A percentile compares a stretch with the other conserved stretches of the same genome.
These are phyloP conservation scores for Gymnopithys bicolor DNA, from an alignment of 2,797 vertebrate genomes.

Conservation along the genomic window DNA sequence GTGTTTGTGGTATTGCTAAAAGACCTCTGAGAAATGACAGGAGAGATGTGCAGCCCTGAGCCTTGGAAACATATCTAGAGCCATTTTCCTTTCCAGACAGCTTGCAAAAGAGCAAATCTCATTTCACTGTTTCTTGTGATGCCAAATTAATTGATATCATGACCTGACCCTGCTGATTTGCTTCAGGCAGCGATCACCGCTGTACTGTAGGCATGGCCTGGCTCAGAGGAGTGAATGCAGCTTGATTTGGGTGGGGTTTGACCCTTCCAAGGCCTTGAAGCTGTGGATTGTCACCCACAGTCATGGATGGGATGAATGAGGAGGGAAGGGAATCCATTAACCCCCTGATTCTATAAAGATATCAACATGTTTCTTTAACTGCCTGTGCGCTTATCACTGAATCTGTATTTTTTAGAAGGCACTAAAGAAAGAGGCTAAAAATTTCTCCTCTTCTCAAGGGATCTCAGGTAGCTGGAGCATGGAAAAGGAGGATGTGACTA, in stretches of 20 bases:
- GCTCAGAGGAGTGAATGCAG: not conserved
- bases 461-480: not conserved
- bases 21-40: not conserved
- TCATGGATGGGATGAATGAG: not conserved
- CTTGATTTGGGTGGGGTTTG: not conserved
- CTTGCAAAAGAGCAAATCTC: not conserved
- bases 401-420: not conserved
- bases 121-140: not conserved
- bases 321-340: not conserved
- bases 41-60: not conserved
- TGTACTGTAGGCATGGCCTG: not conserved
- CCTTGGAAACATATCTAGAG: not conserved
- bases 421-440: not conserved
- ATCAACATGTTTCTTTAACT: not conserved
- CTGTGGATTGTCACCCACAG: not conserved
- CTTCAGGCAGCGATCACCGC: not conserved
- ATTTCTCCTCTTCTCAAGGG: not conserved
- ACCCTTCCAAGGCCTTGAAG: not conserved
- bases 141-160: not conserved
- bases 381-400: not conserved
- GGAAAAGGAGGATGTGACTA: slow-evolving; percentile 21
- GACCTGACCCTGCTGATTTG: not conserved
- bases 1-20: not conserved
- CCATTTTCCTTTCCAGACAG: not conserved
- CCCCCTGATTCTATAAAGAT: not conserved